phyloP scores from a whole-genome alignment of 1,140 invertebrate genomes.

The Lepidotrigona ventralis region DNA sequence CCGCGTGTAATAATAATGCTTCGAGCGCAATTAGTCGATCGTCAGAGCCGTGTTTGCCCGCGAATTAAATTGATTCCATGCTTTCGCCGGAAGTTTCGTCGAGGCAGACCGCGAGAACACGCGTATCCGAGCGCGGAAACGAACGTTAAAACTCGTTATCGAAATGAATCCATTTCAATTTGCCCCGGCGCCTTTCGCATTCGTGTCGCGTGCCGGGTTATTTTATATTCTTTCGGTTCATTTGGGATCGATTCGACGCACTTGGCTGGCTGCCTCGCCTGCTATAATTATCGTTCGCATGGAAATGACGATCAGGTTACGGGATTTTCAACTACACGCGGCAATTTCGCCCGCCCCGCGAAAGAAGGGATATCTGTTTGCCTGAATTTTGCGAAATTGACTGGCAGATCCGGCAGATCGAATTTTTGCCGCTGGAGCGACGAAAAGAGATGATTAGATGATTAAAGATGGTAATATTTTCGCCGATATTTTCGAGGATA shows the following conservation, averaged over 20 bases:
- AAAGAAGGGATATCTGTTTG: not conserved
- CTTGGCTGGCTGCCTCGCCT: not conserved
- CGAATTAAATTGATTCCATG: constrained; percentile 30
- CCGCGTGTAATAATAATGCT: constrained; percentile 24
- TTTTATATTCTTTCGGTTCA: constrained; percentile 7
- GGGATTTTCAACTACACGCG: not conserved
- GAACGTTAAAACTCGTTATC: not conserved
- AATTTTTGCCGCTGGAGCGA: too few species aligned
- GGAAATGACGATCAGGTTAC: not conserved
- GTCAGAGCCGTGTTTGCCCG: not conserved
- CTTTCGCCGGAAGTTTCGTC: too few species aligned
- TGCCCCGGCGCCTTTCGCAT: not conserved
- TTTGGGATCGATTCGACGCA: not conserved
- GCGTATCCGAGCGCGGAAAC: not conserved
- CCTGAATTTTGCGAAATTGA: not conserved
- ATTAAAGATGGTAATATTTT: not conserved
- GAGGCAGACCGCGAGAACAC: not conserved
- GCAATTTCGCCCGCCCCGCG: not conserved
- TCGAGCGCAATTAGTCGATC: constrained; percentile 25
- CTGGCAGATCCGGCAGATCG: not conserved
- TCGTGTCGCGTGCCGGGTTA: not conserved
- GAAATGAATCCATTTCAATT: constrained; percentile 11
- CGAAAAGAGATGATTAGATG: not conserved
- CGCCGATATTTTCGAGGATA: not conserved
- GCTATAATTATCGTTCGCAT: not conserved